Conservation (phyloP, 1,140 invertebrate species). For the Lordiphosa stackelbergi region DNA sequence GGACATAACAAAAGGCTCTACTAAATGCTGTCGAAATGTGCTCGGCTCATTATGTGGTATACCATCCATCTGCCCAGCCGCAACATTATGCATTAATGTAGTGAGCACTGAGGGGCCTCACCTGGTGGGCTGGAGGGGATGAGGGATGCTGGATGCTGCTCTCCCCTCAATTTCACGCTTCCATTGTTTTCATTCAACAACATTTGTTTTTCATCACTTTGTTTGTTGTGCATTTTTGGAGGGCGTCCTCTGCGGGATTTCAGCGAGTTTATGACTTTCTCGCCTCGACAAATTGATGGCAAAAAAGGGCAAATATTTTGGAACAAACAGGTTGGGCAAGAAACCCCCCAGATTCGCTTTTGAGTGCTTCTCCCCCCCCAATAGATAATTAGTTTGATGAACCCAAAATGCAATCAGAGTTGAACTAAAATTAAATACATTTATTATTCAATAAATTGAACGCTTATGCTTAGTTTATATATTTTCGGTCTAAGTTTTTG, state of each 20-base stretch:
- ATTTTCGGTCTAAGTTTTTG: slow-evolving; percentile 40
- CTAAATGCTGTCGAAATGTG: slow-evolving; percentile 42
- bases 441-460: slow-evolving; percentile 75
- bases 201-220: slow-evolving; percentile 74
- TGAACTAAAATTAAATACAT: slow-evolving; percentile 73
- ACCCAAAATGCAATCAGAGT: slow-evolving; percentile 28
- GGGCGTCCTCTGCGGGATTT: slow-evolving; percentile 41
- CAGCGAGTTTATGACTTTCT: slow-evolving; percentile 58
- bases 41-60: slow-evolving; percentile 55
- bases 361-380: slow-evolving; percentile 10
- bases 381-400: background rate
- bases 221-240: slow-evolving; percentile 53
- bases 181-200: slow-evolving; percentile 61
- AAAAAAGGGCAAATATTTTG: slow-evolving; percentile 54
- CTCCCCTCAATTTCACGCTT: slow-evolving; percentile 50
- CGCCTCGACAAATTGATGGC: slow-evolving; percentile 18
- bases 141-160: background rate
- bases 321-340: background rate
- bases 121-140: slow-evolving; percentile 19
- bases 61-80: slow-evolving; percentile 18
- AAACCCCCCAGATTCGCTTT: background rate
- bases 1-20: slow-evolving; percentile 33
- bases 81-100: slow-evolving; percentile 62
- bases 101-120: slow-evolving; percentile 57
- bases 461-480: slow-evolving; percentile 63